Conservation (phyloP, 2,797 vertebrate genomes). For the Telmatherina bonti region DNA sequence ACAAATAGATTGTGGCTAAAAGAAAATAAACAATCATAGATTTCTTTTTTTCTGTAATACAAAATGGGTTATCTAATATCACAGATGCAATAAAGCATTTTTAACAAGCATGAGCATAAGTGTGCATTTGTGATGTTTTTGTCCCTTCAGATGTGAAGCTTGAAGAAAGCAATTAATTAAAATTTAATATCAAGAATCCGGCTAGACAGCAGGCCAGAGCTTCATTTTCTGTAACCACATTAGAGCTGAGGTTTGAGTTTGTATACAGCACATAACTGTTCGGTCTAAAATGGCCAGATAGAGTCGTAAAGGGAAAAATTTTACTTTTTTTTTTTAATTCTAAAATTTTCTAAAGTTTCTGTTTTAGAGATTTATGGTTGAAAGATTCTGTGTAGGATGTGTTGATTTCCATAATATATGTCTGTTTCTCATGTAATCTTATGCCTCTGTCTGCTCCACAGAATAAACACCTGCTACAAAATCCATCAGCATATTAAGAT, state of each 20-base stretch:
- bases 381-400: too few species aligned
- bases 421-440: too few species aligned
- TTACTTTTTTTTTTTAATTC: too few species aligned
- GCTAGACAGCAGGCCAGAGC: conserved; percentile 13
- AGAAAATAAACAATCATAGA: conserved; percentile 2
- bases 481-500: too few species aligned
- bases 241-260: not conserved
- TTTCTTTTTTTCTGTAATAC: conserved; percentile 8
- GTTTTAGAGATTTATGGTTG: too few species aligned
- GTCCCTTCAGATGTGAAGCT: conserved; percentile 6
- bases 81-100: conserved; percentile 13
- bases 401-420: too few species aligned
- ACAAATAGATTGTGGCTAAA: conserved; percentile 10
- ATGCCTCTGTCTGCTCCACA: too few species aligned
- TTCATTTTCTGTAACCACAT: conserved; percentile 25
- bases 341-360: too few species aligned
- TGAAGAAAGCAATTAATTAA: conserved; percentile 9
- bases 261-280: conserved; percentile 1
- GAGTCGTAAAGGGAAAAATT: not conserved
- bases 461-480: too few species aligned
- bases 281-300: not conserved
- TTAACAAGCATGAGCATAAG: conserved; percentile 25
- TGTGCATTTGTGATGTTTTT: not conserved
- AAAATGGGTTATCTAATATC: conserved; percentile 20
- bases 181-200: conserved; percentile 25